Evolutionary conservation across 1,140 invertebrate genomes (phyloP), one percentile per base, ranked within the genome.

Genomic region (Campoletis sonorensis): DNA sequence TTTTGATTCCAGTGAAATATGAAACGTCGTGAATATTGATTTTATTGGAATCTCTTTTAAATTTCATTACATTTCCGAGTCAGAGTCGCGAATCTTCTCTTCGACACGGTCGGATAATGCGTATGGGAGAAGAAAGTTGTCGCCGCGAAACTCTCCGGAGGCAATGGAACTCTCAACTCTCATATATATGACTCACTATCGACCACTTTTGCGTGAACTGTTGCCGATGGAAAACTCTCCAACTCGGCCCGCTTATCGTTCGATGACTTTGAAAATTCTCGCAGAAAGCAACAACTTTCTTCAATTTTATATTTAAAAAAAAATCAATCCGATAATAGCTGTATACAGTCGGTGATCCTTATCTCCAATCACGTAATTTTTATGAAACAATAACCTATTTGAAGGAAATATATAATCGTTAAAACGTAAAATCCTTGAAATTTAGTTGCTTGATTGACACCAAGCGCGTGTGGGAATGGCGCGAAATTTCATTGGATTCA

Each of bases 81-180:
- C 26, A 61, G 21, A 77, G n/a, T 37, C 49, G 75, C 33, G 75
- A 77, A 64, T 40, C 49, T 58, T 64, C 33, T 10, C 33, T 61
- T 61, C 26, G 26, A 64, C 61, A 64, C 15, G 26, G 51, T 58
- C 26, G 4, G 7, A 30, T 61, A 77, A 61, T 49, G 75, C 58
- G 51, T 58, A 77, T 23, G 49, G 30, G 83, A 86, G 86, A 87
- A 87, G 86, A 87, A 87, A 87, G 86, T 87, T 68, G 86, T 61
- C 78, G 82, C 82, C 78, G 82, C 82, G 81, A 85, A 86, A 86
- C 82, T 81, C 79, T 81, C 81, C 61, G 61, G 23, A 26, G 80
- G 78, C 81, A 75, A 73, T 21, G 37, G 40, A 23, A n/a, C 40
- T 23, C 40, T 73, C 71, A 27, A 40, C n/a, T 64, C 61, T 64